phyloP scores from a whole-genome alignment of 2,888 invertebrate species.

The Sinodicranocentrus sp. region DNA sequence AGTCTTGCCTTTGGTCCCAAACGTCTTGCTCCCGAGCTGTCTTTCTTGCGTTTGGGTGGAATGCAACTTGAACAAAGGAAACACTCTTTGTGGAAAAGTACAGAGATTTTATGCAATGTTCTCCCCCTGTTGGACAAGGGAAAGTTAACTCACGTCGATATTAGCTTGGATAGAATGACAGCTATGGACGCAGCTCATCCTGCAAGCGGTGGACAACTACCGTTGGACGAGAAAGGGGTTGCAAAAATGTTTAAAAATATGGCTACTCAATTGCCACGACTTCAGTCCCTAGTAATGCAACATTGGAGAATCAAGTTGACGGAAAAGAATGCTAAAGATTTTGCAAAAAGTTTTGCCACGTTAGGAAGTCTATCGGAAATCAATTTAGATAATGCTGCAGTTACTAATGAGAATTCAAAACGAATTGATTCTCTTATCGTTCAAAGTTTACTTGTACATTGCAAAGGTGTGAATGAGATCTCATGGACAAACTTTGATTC shows the following conservation, averaged over 20 bases:
- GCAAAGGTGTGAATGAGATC: constrained; percentile 73
- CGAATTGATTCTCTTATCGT: constrained; percentile 70
- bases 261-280: constrained; percentile 71
- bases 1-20: constrained; percentile 62
- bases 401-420: constrained; percentile 67
- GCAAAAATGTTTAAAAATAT: constrained; percentile 72
- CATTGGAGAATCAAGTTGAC: constrained; percentile 72
- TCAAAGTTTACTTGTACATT: constrained; percentile 64
- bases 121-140: constrained; percentile 70
- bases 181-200: constrained; percentile 65
- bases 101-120: constrained; percentile 70
- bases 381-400: constrained; percentile 71
- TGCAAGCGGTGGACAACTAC: constrained; percentile 48
- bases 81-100: constrained; percentile 69
- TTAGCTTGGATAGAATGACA: constrained; percentile 72
- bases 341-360: constrained; percentile 61
- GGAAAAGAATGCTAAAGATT: constrained; percentile 72
- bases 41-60: constrained; percentile 74
- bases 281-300: constrained; percentile 72
- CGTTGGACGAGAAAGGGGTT: constrained; percentile 71
- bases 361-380: constrained; percentile 65
- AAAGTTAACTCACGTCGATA: constrained; percentile 74
- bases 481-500: constrained; percentile 74
- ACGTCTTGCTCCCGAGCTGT: constrained; percentile 71
- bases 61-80: constrained; percentile 73